These are phyloP conservation scores for Epirrita christyi DNA, from an alignment of 2,888 invertebrate genomes.

Conservation along the genomic window DNA sequence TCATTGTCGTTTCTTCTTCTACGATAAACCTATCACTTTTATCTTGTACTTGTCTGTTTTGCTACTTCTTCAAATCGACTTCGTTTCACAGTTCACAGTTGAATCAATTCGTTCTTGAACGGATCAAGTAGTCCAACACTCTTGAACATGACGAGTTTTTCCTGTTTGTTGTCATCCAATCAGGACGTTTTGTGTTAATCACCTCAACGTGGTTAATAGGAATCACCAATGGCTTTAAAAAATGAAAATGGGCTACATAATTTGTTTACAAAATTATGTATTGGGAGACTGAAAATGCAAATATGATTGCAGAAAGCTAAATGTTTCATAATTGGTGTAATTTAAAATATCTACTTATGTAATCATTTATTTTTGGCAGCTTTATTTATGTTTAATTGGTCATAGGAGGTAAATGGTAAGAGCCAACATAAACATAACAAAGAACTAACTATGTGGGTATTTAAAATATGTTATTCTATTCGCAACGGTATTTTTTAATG, in stretches of 20 bases:
- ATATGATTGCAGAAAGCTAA: slow-evolving; percentile 2
- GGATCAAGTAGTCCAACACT: too few species aligned
- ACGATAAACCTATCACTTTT: too few species aligned
- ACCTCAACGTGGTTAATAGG: slow-evolving; percentile 20
- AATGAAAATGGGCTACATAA: slow-evolving; percentile 14
- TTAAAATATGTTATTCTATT: background rate
- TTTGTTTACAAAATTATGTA: slow-evolving; percentile 6
- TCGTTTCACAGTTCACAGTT: background rate
- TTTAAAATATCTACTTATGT: background rate
- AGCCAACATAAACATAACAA: background rate
- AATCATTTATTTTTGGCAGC: background rate
- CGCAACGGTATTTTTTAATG: too few species aligned
- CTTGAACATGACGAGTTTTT: background rate
- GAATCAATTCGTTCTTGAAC: too few species aligned
- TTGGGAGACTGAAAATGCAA: slow-evolving; percentile 11
- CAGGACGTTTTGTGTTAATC: slow-evolving; percentile 3
- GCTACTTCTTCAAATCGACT: background rate
- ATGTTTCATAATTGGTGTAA: slow-evolving; percentile 4
- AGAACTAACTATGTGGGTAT: background rate
- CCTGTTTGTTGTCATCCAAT: slow-evolving; percentile 9
- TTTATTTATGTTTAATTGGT: background rate
- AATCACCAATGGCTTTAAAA: slow-evolving; percentile 2
- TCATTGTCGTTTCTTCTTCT: too few species aligned
- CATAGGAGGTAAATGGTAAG: background rate
- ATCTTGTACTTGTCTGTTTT: background rate